Base-by-base conservation (phyloP, 2,797 vertebrate genomes). In the Hylomyscus alleni region DNA sequence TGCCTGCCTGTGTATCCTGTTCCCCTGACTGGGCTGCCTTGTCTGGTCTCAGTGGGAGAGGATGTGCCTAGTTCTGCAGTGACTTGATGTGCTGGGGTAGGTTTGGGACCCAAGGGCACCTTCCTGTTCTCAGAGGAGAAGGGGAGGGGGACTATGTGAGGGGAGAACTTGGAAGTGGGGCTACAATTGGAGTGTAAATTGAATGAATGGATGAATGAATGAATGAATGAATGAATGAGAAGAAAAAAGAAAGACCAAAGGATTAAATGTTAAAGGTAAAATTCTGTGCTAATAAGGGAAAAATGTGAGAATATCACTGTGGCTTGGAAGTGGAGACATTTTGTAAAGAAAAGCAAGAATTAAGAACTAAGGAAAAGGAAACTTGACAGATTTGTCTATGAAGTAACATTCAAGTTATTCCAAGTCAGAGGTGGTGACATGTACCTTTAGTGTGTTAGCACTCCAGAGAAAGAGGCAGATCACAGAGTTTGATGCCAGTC, bases 331-430 rank as follows among this genome's bases (percentile, higher is more conserved):
- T 52, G 15, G 34, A 80, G 11, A 58, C 29, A 37, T 83, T 92
- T 92, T 52, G 90, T 88, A 95, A 92, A 87, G 80, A 91, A 86
- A 81, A 47, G 17, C 73, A 29, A 62, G 90, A 72, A 31, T 6
- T 56, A 73, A 54, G 93, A 86, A 69, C 26, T 13, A 84, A 75
- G 5, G 7, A 76, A 37, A 58, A 60, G 7, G 24, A 84, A 94
- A 91, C 15, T 3, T 22, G 8, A 34, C 65, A 76, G 76, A 52
- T n/a, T 80, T 91, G 3, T 83, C 83, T 86, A 89, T 40, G 75
- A 91, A 93, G 82, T 34, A 91, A 82, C 72, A 89, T 91, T 67
- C 72, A 81, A 50, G 88, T 92, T 93, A 90, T 65, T 94, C 54
- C 24, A 62, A 62, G 40, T 29, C 82, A 67, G 26, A 34, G 20